Evolutionary conservation across 2,113 vertebrate genomes (phyloP).

Genomic region (Scophthalmus maximus): DNA sequence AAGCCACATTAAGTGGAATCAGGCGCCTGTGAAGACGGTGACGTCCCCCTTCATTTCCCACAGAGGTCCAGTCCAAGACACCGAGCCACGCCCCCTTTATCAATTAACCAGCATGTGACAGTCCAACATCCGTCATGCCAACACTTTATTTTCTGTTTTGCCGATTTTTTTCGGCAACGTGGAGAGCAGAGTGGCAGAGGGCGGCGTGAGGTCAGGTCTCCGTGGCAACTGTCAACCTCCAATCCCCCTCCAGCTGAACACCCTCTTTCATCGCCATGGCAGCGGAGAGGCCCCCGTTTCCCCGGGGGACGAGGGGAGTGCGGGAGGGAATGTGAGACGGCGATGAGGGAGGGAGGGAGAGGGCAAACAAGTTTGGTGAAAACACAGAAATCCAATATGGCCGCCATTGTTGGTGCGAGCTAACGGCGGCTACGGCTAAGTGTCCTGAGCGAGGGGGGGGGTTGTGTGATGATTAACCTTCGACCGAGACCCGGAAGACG

Average conservation of each 20-base stretch:
- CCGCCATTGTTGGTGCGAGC: slow-evolving; percentile 72
- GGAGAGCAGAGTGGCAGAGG: slow-evolving; percentile 56
- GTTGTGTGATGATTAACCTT: slow-evolving; percentile 69
- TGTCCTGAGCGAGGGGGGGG: slow-evolving; percentile 27
- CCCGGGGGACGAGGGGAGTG: slow-evolving; percentile 71
- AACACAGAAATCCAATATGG: slow-evolving; percentile 80
- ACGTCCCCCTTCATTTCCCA: slow-evolving; percentile 42
- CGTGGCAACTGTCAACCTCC: slow-evolving; percentile 75
- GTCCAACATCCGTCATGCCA: slow-evolving; percentile 66
- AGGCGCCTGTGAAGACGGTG: not conserved
- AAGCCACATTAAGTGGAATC: slow-evolving; percentile 25
- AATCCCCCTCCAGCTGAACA: slow-evolving; percentile 67
- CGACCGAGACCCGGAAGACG: slow-evolving; percentile 37
- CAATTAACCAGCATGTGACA: slow-evolving; percentile 66
- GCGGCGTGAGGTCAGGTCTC: slow-evolving; percentile 77
- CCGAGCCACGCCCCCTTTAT: slow-evolving; percentile 54
- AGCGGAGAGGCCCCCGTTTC: slow-evolving; percentile 74
- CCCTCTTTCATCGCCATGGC: slow-evolving; percentile 81
- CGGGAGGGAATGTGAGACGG: slow-evolving; percentile 76
- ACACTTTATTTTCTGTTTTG: slow-evolving; percentile 63
- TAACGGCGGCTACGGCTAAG: slow-evolving; percentile 21
- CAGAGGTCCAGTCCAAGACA: slow-evolving; percentile 46
- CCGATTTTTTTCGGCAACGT: slow-evolving; percentile 20
- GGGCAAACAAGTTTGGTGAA: slow-evolving; percentile 79
- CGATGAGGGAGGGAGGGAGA: slow-evolving; percentile 65